These are phyloP conservation scores for Sapayoa aenigma DNA, from an alignment of 2,113 vertebrate species.

Conservation along the genomic window DNA sequence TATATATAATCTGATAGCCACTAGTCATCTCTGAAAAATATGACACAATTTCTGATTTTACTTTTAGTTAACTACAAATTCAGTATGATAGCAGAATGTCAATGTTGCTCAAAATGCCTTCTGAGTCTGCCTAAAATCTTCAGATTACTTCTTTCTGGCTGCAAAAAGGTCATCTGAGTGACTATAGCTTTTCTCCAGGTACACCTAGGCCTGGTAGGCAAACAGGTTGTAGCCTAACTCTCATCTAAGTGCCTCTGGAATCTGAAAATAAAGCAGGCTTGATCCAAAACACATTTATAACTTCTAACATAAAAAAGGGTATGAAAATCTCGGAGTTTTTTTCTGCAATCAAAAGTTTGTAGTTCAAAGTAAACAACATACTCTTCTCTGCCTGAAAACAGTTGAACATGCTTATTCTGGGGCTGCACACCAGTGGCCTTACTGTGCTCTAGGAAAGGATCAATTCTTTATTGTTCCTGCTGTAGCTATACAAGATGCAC, in stretches of 20 bases:
- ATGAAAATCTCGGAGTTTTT: neutral
- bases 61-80: neutral
- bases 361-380: neutral
- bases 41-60: neutral
- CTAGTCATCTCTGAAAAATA: neutral
- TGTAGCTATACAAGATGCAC: neutral
- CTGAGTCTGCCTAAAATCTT: neutral
- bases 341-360: neutral
- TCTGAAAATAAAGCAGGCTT: neutral
- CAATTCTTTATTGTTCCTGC: neutral
- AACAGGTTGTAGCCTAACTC: neutral
- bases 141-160: neutral
- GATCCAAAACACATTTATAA: neutral
- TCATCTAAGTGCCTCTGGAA: neutral
- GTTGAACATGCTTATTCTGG: accelerated
- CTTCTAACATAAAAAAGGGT: neutral
- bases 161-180: neutral
- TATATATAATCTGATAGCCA: too few relatives aligned
- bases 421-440: neutral
- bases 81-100: neutral
- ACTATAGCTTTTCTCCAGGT: neutral
- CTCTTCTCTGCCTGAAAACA: neutral
- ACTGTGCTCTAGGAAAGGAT: neutral
- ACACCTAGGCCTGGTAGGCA: neutral
- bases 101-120: neutral